Percentiles rank a stretch among this genome's conserved stretches.
phyloP scores from a whole-genome alignment of 2,113 vertebrate genomes.

The Rynchops niger region DNA sequence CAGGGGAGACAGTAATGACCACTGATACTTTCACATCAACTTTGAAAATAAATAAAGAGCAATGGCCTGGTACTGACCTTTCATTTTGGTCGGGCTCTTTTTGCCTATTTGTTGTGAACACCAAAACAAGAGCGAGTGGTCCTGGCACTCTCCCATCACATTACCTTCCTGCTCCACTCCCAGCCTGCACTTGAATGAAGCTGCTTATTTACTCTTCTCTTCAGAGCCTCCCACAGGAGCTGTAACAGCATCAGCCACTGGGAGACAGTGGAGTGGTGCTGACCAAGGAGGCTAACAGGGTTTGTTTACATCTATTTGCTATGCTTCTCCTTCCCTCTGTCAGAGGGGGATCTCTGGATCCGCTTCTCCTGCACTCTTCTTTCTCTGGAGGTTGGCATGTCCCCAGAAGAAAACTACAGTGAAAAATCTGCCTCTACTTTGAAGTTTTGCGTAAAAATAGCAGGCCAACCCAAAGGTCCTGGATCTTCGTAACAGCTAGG shows the following conservation, averaged over 20 bases:
- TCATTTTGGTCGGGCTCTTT: neutral
- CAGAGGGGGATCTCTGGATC: neutral
- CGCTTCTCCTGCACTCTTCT: neutral
- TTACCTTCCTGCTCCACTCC: neutral
- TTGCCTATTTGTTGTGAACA: neutral
- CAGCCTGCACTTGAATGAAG: neutral
- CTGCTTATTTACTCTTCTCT: neutral
- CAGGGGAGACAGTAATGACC: neutral
- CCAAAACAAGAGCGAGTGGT: neutral
- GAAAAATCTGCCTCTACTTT: neutral
- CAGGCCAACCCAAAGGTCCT: neutral
- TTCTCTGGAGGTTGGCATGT: neutral
- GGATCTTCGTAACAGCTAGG: neutral
- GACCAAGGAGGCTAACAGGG: neutral
- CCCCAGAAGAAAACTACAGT: neutral
- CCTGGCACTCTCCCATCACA: neutral
- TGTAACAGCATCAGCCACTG: slow-evolving; percentile 14
- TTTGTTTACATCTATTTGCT: neutral
- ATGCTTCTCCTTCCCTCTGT: neutral
- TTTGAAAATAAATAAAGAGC: neutral
- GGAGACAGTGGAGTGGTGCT: slow-evolving; percentile 38
- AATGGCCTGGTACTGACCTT: neutral
- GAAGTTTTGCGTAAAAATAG: neutral
- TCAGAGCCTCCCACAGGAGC: neutral
- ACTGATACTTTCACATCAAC: neutral